phyloP scores from a whole-genome alignment of 2,113 vertebrate species.

The Hystrix cristata region DNA sequence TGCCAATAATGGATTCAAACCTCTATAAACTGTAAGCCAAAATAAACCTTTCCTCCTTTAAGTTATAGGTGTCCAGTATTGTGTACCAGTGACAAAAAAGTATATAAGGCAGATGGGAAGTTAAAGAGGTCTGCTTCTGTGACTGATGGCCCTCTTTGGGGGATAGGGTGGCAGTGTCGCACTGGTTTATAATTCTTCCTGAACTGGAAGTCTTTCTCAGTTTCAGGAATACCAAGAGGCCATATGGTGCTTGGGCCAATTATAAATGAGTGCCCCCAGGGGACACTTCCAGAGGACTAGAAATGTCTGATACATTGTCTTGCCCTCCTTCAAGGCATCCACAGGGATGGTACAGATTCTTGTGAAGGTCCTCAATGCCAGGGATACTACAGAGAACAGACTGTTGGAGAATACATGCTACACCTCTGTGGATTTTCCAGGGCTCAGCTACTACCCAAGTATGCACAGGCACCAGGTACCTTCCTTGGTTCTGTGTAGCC shows the following conservation, averaged over 20 bases:
- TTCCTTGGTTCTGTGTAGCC: background rate
- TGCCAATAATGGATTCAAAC: background rate
- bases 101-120: background rate
- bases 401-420: background rate
- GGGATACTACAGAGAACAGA: background rate
- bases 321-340: background rate
- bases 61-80: background rate
- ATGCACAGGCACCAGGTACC: background rate
- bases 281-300: background rate
- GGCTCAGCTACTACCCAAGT: background rate
- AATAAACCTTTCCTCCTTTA: background rate
- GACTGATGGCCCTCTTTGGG: background rate
- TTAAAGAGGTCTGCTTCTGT: background rate
- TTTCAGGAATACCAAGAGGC: background rate
- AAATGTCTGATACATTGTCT: background rate
- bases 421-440: background rate
- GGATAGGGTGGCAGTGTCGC: background rate
- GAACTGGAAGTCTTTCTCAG: constrained; percentile 6
- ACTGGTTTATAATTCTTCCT: constrained; percentile 23
- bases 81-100: background rate
- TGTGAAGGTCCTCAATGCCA: background rate
- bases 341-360: background rate
- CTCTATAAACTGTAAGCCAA: background rate
- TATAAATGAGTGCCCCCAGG: background rate
- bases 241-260: background rate